These are phyloP conservation scores for Motacilla alba DNA, from an alignment of 2,113 vertebrate species.

Conservation along the genomic window DNA sequence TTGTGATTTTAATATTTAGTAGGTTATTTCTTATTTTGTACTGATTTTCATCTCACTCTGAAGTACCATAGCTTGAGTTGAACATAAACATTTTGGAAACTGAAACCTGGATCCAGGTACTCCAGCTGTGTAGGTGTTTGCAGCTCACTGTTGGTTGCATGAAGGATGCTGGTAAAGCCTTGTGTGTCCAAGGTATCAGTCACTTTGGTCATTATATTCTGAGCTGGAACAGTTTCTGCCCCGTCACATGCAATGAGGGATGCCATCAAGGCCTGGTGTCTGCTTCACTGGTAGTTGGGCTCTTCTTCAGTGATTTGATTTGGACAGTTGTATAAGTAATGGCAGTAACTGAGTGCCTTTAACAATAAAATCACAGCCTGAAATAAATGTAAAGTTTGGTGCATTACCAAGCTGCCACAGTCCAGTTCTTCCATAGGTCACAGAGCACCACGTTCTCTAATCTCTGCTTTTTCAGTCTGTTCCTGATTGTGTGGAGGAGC, in stretches of 20 bases:
- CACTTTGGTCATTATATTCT: not conserved
- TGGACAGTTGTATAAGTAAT: not conserved
- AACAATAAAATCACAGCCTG: not conserved
- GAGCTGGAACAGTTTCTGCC: not conserved
- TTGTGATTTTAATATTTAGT: not conserved
- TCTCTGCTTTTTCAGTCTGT: not conserved
- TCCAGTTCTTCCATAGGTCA: not conserved
- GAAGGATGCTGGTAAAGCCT: not conserved
- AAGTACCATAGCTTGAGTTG: not conserved
- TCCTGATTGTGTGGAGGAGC: not conserved
- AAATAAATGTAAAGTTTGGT: not conserved
- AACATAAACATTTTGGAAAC: not conserved
- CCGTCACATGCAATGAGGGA: rapidly evolving
- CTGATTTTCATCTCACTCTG: not conserved
- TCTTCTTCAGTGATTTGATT: not conserved
- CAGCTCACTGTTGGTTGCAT: not conserved
- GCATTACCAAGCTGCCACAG: not conserved
- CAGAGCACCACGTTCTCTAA: not conserved
- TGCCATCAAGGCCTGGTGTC: not conserved
- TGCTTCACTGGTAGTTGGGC: not conserved
- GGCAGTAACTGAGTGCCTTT: not conserved
- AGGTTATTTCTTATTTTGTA: not conserved
- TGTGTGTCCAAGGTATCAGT: not conserved
- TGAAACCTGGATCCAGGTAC: not conserved
- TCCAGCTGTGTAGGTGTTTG: not conserved